Percentiles rank a stretch among this genome's conserved stretches.
phyloP scores from a whole-genome alignment of 2,888 invertebrate genomes.

The Ochropacha duplaris region DNA sequence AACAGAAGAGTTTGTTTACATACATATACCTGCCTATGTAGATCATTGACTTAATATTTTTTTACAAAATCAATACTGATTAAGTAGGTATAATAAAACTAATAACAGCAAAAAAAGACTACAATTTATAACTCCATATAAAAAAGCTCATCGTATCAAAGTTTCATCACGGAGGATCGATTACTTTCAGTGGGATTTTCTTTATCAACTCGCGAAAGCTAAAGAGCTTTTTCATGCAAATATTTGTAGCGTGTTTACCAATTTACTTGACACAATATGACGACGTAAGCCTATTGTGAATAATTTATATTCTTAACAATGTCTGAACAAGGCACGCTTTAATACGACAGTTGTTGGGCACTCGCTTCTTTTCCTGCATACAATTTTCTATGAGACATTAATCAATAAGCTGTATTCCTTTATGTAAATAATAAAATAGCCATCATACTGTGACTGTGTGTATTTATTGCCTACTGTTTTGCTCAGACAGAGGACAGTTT shows the following conservation, averaged over 20 bases:
- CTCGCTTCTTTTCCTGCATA: not conserved
- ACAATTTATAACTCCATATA: not conserved
- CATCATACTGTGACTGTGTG: too few relatives aligned
- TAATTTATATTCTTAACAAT: slow-evolving; percentile 22
- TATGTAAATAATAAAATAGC: not conserved
- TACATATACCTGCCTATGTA: too few relatives aligned
- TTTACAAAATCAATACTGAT: too few relatives aligned
- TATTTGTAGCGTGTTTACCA: slow-evolving; percentile 9
- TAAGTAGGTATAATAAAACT: too few relatives aligned
- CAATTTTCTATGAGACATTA: not conserved
- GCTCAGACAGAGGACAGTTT: too few relatives aligned
- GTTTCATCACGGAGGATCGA: not conserved
- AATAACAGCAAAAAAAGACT: too few relatives aligned
- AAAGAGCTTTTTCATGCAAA: slow-evolving; percentile 48
- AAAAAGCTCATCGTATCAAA: not conserved
- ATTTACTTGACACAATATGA: not conserved
- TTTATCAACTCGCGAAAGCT: not conserved
- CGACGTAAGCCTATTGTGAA: too few relatives aligned
- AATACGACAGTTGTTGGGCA: not conserved
- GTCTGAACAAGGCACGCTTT: slow-evolving; percentile 12
- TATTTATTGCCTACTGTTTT: too few relatives aligned
- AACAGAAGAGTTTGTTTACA: too few relatives aligned
- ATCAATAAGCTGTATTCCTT: not conserved
- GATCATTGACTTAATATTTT: too few relatives aligned
- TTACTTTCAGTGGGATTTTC: not conserved